Evolutionary conservation across 2,797 vertebrate genomes (phyloP), one percentile per base, ranked within the genome.

Genomic region (Peromyscus attwateri): DNA sequence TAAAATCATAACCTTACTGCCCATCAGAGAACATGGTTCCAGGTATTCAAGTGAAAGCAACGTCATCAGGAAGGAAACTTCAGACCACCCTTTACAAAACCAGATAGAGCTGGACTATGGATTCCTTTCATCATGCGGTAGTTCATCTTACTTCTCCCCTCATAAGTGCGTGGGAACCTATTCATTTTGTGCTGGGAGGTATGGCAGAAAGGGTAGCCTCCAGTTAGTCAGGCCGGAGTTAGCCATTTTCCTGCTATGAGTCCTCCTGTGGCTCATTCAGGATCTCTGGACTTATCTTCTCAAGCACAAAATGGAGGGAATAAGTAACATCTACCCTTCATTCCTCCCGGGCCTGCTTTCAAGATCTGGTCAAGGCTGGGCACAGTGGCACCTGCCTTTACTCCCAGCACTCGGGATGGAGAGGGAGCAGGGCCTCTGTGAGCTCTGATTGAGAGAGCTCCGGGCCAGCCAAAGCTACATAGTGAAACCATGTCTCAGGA

Each of bases 81-180:
- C 19, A 95, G 60, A 27, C 31, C 40, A 77, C 19, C 13, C 55
- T 94, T 80, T 13, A 25, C 71, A 92, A 88, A 60, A 85, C 75
- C 31, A 91, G 84, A 88, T 83, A 64, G 81, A 94, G 71, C 14
- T 12, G 10, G 46, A 29, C 70, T 55, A 17, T 83, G 52, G 11
- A 76, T 89, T 90, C 96, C 49, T 95, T 81, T 75, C 9, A 77
- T 6, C 91, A n/a, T 2, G 40, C 55, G 25, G 43, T 80, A 70
- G 89, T 88, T 89, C 23, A 91, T 82, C 94, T 95, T 87, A 94
- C 11, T 71, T 66, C 52, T 87, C 7, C 21, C n/a, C 14, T 84
- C 34, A 49, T 62, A 23, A 94, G 57, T 34, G 49, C 6, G 23
- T 49, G 73, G 66, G 76, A 68, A 79, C 17, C 17, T 82, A 21